These are phyloP conservation scores for Automeris io DNA, from an alignment of 2,888 invertebrate species.

Conservation along the genomic window DNA sequence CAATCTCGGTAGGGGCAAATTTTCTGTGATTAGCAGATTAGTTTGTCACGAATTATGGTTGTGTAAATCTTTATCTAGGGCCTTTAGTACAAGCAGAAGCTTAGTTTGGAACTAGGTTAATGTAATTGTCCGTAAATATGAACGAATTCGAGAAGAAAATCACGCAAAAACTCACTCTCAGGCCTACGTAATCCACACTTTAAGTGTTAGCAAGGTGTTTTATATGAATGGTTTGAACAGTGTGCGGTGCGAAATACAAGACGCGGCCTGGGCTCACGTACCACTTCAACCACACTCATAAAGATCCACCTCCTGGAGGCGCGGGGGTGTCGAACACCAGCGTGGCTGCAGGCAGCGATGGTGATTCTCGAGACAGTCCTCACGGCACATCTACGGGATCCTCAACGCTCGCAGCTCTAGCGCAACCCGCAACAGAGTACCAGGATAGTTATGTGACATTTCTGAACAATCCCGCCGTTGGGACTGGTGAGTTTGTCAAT, in stretches of 20 bases:
- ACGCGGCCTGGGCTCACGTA: constrained; percentile 96
- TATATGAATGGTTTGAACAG: constrained; percentile 73
- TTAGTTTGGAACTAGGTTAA: no score
- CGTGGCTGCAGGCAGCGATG: constrained; percentile 38
- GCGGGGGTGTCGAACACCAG: constrained; percentile 18
- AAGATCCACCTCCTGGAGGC: constrained; percentile 66
- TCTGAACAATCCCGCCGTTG: constrained; percentile 76
- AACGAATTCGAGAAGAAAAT: no score
- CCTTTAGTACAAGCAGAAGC: no score
- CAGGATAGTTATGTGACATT: constrained; percentile 83
- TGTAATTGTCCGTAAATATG: no score
- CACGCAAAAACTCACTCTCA: no score
- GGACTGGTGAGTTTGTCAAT: constrained; percentile 40
- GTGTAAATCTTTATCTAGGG: no score
- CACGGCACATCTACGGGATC: constrained; percentile 85
- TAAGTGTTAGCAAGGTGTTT: no score
- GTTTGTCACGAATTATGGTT: no score
- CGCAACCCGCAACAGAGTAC: constrained; percentile 69
- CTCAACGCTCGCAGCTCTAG: constrained; percentile 27
- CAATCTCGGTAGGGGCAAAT: no score
- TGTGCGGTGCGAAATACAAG: constrained; percentile 97
- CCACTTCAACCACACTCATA: constrained; percentile 95
- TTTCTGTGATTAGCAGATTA: no score
- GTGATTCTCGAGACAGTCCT: constrained; percentile 63
- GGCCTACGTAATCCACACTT: no score